Percentiles rank a stretch among this genome's conserved stretches.
phyloP scores from a whole-genome alignment of 2,797 vertebrate species.

The Taeniopygia guttata region DNA sequence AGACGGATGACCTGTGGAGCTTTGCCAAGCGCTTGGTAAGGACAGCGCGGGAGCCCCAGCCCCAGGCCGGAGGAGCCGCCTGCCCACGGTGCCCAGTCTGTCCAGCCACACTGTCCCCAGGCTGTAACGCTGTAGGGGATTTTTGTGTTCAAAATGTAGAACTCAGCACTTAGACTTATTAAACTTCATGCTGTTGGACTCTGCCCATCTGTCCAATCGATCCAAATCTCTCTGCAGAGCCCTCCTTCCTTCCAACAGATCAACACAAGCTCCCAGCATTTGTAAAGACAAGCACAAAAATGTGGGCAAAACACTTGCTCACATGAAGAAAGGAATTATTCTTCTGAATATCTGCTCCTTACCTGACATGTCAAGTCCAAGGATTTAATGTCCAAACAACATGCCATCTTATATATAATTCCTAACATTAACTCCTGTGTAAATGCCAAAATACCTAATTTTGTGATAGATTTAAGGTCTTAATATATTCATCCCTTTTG shows the following conservation, averaged over 20 bases:
- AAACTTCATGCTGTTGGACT: too few species aligned
- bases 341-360: background rate
- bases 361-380: background rate
- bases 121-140: too few species aligned
- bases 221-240: too few species aligned
- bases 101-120: too few species aligned
- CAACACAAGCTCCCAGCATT: too few species aligned
- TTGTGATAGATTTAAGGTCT: background rate
- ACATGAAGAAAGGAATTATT: background rate
- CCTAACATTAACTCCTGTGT: background rate
- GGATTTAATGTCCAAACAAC: background rate
- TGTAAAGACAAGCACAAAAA: background rate
- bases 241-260: too few species aligned
- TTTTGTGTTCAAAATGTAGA: too few species aligned
- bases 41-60: background rate
- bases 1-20: background rate
- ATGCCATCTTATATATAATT: background rate
- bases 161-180: too few species aligned
- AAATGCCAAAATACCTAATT: background rate
- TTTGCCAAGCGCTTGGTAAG: background rate
- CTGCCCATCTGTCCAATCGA: too few species aligned
- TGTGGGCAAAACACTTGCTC: background rate
- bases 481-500: background rate
- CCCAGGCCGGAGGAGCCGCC: background rate
- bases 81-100: fast-evolving